Percentiles rank a stretch among this genome's conserved stretches.
Conservation (phyloP, 2,888 invertebrate species). For the Erebia ligea region DNA sequence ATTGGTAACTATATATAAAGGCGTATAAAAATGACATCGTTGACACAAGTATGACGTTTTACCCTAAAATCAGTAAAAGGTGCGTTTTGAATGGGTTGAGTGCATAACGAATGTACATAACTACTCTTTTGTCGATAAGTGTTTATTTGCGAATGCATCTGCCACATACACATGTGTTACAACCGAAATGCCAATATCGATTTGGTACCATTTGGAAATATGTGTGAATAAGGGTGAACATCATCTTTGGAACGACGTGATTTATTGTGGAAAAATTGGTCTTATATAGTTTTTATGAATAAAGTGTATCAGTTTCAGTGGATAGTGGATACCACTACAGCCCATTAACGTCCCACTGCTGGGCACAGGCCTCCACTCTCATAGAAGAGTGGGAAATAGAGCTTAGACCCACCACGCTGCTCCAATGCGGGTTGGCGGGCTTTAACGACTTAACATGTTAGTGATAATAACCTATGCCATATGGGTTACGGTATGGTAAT, state of each 20-base stretch:
- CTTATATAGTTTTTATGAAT: constrained; percentile 5
- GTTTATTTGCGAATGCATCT: constrained; percentile 72
- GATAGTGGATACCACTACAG: background rate
- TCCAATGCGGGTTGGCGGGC: too few species aligned
- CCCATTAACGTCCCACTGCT: too few species aligned
- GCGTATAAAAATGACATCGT: background rate
- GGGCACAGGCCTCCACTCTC: too few species aligned
- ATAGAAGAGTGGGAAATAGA: too few species aligned
- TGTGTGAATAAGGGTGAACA: constrained; percentile 31
- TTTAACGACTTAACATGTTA: too few species aligned
- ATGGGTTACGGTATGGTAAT: too few species aligned
- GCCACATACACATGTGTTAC: constrained; percentile 49
- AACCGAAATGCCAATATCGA: constrained; percentile 24
- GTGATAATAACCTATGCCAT: too few species aligned
- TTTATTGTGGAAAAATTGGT: constrained; percentile 14
- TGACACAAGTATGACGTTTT: constrained; percentile 26
- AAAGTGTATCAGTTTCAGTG: background rate
- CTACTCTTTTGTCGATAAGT: constrained; percentile 54
- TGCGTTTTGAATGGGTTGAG: constrained; percentile 63
- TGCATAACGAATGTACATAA: constrained; percentile 38
- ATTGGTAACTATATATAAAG: background rate
- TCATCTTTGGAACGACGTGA: constrained; percentile 13
- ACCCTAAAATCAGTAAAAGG: constrained; percentile 60
- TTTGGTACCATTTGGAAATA: constrained; percentile 28
- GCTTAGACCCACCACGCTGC: too few species aligned